These are phyloP conservation scores for Equus quagga DNA, from an alignment of 2,113 vertebrate species.

Conservation along the genomic window DNA sequence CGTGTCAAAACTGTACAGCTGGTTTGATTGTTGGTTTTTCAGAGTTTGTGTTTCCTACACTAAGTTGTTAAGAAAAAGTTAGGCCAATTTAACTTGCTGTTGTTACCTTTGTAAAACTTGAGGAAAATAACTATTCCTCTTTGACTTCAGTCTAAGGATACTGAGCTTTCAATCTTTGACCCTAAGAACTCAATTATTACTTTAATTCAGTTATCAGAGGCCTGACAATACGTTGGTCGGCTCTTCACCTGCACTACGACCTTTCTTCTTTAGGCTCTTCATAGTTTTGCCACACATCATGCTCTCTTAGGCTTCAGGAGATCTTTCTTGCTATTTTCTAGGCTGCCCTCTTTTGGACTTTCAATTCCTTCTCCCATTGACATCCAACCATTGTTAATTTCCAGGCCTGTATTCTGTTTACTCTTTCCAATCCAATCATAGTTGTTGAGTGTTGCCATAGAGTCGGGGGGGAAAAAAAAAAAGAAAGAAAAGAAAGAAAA, in stretches of 20 bases:
- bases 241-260: background rate
- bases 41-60: slow-evolving; percentile 34
- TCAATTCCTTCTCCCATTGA: slow-evolving; percentile 26
- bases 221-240: slow-evolving; percentile 54
- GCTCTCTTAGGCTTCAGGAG: background rate
- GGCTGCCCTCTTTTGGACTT: background rate
- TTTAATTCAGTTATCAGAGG: slow-evolving; percentile 54
- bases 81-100: slow-evolving; percentile 49
- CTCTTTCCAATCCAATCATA: background rate
- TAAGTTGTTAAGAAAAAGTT: slow-evolving; percentile 42
- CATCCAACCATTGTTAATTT: slow-evolving; percentile 43
- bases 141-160: slow-evolving; percentile 31
- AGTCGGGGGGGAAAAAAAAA: background rate
- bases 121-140: slow-evolving; percentile 31
- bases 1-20: background rate
- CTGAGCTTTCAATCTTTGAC: slow-evolving; percentile 65
- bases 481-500: background rate
- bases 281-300: background rate
- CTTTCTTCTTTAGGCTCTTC: background rate
- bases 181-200: slow-evolving; percentile 75
- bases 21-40: slow-evolving; percentile 22
- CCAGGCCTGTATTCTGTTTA: background rate
- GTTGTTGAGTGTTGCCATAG: background rate
- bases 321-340: background rate
- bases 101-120: slow-evolving; percentile 63